A percentile compares a stretch with the other conserved stretches of the same genome.
phyloP scores from a whole-genome alignment of 2,888 invertebrate species.

The Stramonita haemastoma region DNA sequence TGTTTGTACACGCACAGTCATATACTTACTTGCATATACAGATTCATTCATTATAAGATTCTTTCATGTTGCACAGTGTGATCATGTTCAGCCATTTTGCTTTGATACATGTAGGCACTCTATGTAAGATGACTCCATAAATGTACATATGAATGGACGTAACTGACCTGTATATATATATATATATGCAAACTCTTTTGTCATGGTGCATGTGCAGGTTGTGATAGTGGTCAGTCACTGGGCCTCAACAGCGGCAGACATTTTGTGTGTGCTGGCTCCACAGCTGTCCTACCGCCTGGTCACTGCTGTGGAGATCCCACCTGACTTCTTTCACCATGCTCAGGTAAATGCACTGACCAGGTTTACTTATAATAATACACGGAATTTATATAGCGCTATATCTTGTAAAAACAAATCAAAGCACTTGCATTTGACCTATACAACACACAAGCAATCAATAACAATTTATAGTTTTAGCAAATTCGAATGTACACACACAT shows the following conservation, averaged over 20 bases:
- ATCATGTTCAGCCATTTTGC: background rate
- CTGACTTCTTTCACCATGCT: background rate
- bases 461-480: too few species aligned
- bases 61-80: background rate
- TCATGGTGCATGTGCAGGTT: background rate
- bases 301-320: background rate
- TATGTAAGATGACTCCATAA: background rate
- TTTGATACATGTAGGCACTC: background rate
- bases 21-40: too few species aligned
- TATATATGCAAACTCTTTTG: background rate
- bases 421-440: too few species aligned
- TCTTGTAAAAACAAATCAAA: too few species aligned
- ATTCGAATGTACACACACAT: too few species aligned
- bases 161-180: background rate
- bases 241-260: conserved; percentile 20
- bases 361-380: too few species aligned
- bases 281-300: conserved; percentile 14
- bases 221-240: conserved; percentile 18
- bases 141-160: background rate
- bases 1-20: too few species aligned
- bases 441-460: too few species aligned
- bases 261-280: conserved; percentile 19
- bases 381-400: too few species aligned
- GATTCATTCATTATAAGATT: too few species aligned
- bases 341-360: background rate